A percentile compares a stretch with the other conserved stretches of the same genome.
phyloP scores from a whole-genome alignment of 1,140 invertebrate genomes.

The Drosophila sechellia region DNA sequence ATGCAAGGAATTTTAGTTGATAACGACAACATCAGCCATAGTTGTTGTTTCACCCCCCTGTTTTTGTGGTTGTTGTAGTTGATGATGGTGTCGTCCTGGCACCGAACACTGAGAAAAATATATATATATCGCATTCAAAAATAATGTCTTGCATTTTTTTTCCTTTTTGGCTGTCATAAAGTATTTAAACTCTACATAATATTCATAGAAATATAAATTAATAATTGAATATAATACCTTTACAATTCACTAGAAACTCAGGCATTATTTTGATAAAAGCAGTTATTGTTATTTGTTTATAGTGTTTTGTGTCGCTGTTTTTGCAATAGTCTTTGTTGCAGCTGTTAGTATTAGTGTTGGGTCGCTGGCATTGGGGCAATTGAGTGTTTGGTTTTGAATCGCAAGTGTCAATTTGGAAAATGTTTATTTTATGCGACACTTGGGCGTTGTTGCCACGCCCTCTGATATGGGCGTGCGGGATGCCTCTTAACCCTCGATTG shows the following conservation, averaged over 20 bases:
- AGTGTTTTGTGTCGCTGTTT: background rate
- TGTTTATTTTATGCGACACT: slow-evolving; percentile 77
- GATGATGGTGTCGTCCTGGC: slow-evolving; percentile 52
- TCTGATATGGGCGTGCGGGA: slow-evolving; percentile 4
- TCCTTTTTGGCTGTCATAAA: too few species aligned
- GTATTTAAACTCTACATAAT: too few species aligned
- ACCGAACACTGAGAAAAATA: background rate
- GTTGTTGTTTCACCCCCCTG: background rate
- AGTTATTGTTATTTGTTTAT: too few species aligned
- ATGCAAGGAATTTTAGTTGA: slow-evolving; percentile 78
- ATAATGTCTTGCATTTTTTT: too few species aligned
- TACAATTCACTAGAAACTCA: too few species aligned
- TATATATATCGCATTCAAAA: background rate
- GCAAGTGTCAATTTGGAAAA: slow-evolving; percentile 80
- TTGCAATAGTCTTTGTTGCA: slow-evolving; percentile 9
- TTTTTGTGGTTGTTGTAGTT: slow-evolving; percentile 33
- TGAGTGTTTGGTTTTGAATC: slow-evolving; percentile 79
- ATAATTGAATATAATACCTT: too few species aligned
- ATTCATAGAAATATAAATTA: too few species aligned
- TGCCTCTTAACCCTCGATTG: slow-evolving; percentile 1
- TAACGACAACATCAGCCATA: slow-evolving; percentile 59
- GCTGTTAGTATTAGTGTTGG: slow-evolving; percentile 27
- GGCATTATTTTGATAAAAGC: too few species aligned
- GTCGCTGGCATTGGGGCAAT: slow-evolving; percentile 58
- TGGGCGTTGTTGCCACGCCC: slow-evolving; percentile 55